Evolutionary conservation across 2,113 vertebrate genomes (phyloP).

Genomic region (Charadrius vociferus): DNA sequence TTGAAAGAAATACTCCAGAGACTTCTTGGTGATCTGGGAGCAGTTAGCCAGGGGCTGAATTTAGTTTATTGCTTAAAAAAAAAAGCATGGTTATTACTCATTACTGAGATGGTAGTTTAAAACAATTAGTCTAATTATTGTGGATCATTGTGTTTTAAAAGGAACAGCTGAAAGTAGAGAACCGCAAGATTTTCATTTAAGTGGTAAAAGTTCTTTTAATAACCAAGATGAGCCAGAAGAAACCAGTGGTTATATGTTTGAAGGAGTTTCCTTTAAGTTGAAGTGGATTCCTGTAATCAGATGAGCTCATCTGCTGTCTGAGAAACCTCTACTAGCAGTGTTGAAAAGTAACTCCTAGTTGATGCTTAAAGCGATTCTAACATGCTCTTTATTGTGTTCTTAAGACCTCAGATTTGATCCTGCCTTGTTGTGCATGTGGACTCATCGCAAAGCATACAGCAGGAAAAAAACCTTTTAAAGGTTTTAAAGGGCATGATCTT

Average conservation of each 20-base stretch:
- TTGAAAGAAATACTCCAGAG: not conserved
- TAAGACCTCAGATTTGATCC: not conserved
- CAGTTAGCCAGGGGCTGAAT: not conserved
- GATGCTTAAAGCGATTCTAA: not conserved
- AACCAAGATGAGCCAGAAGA: constrained; percentile 7
- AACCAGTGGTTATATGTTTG: not conserved
- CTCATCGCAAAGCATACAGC: not conserved
- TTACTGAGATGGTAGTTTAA: constrained; percentile 6
- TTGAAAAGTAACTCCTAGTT: not conserved
- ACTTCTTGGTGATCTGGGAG: not conserved
- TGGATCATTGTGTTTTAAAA: constrained; percentile 24
- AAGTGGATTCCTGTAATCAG: constrained; percentile 1
- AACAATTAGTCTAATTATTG: constrained; percentile 39
- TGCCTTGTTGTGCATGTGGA: not conserved
- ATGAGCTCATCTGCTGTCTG: constrained; percentile 9
- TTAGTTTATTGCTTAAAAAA: not conserved
- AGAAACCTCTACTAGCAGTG: not conserved
- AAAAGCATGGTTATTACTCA: not conserved
- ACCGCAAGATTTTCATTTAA: not conserved
- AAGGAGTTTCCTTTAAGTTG: constrained; percentile 23
- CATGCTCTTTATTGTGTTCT: not conserved
- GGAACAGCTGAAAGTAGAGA: not conserved
- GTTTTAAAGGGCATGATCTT: not conserved
- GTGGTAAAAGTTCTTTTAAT: not conserved
- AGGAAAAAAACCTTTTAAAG: not conserved